phyloP scores from a whole-genome alignment of 2,888 invertebrate genomes.

The Salticus scenicus region DNA sequence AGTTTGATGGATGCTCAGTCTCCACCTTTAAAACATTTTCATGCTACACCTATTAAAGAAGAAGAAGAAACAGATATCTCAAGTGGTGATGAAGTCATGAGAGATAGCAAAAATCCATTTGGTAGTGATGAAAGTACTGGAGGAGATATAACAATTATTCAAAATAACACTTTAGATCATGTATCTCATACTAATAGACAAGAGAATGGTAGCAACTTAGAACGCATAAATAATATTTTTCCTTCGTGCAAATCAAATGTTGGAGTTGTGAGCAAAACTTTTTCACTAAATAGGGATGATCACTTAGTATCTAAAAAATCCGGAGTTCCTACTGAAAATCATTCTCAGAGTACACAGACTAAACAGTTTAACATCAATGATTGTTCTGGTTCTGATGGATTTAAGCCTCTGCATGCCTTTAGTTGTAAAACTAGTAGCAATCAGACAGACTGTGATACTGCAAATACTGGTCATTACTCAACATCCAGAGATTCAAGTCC shows the following conservation, averaged over 20 bases:
- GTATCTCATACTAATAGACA: conserved; percentile 12
- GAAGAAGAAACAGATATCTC: conserved; percentile 71
- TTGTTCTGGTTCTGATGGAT: conserved; percentile 55
- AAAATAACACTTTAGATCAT: conserved; percentile 54
- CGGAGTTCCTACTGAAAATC: conserved; percentile 48
- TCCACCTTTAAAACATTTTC: conserved; percentile 60
- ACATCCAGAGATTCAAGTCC: conserved; percentile 70
- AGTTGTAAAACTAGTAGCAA: conserved; percentile 49
- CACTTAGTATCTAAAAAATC: conserved; percentile 9
- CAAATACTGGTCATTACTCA: conserved; percentile 63
- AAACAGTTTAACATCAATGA: conserved; percentile 70
- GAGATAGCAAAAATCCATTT: conserved; percentile 66
- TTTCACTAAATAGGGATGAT: conserved; percentile 10
- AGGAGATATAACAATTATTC: conserved; percentile 56
- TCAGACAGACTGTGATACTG: conserved; percentile 56
- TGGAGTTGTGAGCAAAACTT: conserved; percentile 26
- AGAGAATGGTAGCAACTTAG: conserved; percentile 40
- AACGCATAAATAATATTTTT: conserved; percentile 70
- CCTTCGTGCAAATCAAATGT: conserved; percentile 66
- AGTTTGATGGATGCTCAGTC: conserved; percentile 70
- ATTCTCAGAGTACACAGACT: conserved; percentile 71
- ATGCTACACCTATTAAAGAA: conserved; percentile 71
- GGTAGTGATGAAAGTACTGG: conserved; percentile 64
- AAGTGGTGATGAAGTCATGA: conserved; percentile 71
- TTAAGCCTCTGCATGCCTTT: conserved; percentile 46